phyloP scores from a whole-genome alignment of 2,888 invertebrate species.

The Stenichneumon culpator region DNA sequence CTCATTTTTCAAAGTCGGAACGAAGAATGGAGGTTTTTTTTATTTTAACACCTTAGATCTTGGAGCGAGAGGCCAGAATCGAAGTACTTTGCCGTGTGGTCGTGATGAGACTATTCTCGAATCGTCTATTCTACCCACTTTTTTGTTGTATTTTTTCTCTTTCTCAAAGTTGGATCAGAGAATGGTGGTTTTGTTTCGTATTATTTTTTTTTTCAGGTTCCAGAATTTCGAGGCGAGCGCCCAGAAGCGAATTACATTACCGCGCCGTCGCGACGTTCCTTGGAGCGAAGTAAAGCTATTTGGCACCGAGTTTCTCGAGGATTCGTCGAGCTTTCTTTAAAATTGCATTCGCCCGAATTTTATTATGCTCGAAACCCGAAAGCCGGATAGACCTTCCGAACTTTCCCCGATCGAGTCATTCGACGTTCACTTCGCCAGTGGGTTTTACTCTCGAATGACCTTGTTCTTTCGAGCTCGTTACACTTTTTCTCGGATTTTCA shows the following conservation, averaged over 20 bases:
- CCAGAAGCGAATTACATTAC: background rate
- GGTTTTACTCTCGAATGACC: background rate
- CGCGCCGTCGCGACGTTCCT: slow-evolving; percentile 3
- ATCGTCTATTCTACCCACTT: too few relatives aligned
- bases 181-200: background rate
- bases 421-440: background rate
- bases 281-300: slow-evolving; percentile 3
- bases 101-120: too few relatives aligned
- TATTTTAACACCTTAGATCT: too few relatives aligned
- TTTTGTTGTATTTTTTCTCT: too few relatives aligned
- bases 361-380: slow-evolving; percentile 6
- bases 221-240: background rate
- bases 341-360: slow-evolving; percentile 29
- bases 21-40: too few relatives aligned
- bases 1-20: too few relatives aligned
- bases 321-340: slow-evolving; percentile 19
- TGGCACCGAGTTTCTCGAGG: slow-evolving; percentile 17
- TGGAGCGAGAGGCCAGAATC: too few relatives aligned
- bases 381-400: slow-evolving; percentile 1
- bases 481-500: background rate
- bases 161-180: background rate
- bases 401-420: background rate
- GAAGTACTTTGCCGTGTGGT: too few relatives aligned
- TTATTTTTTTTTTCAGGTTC: background rate
- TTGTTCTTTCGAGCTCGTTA: background rate